Evolutionary conservation across 1,140 invertebrate genomes (phyloP), one percentile per base, ranked within the genome.

Genomic region (Penaeus vannamei): DNA sequence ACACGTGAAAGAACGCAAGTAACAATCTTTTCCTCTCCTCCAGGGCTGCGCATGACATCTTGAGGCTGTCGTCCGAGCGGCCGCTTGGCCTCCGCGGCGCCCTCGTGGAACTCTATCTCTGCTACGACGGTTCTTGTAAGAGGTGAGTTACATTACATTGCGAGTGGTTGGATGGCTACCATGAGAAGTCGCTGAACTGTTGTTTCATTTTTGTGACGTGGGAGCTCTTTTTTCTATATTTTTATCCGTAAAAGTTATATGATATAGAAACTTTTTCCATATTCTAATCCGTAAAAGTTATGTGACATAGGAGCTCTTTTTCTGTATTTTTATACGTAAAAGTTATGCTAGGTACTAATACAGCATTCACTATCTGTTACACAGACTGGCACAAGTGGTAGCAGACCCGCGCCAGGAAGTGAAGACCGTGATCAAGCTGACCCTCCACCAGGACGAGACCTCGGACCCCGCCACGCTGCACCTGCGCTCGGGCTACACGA

Each of bases 401-500:
- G 84, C 84, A 22, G 84, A 85, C n/a, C 84, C 84, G 2, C 66
- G 69, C 0, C 46, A 76, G 46, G 84, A 85, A 19, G n/a, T 76
- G 42, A 85, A 85, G 69, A 85, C 84, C 2, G 42, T 85, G 14
- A 85, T 85, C 46, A 76, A 77, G 62, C 69, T 85, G n/a, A 85
- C 84, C 46, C 53, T 85, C 5, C 84, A 85, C 72, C 69, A 76
- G 23, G 84, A 85, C n/a, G 10, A 72, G 23, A 60, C 69, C 22
- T 77, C 84, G 0, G 84, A 85, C 62, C 69, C 69, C 46, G 36
- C 29, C n/a, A 76, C 72, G n/a, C 62, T 85, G 23, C 69, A 61
- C n/a, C 66, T 85, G 2, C 84, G 42, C 42, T 77, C 84, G 17
- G 69, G 84, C 29, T 85, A 85, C 53, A 85, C 84, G 42, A 85